Evolutionary conservation across 1,140 invertebrate genomes (phyloP), one percentile per base, ranked within the genome.

Genomic region (Helicoverpa zea): DNA sequence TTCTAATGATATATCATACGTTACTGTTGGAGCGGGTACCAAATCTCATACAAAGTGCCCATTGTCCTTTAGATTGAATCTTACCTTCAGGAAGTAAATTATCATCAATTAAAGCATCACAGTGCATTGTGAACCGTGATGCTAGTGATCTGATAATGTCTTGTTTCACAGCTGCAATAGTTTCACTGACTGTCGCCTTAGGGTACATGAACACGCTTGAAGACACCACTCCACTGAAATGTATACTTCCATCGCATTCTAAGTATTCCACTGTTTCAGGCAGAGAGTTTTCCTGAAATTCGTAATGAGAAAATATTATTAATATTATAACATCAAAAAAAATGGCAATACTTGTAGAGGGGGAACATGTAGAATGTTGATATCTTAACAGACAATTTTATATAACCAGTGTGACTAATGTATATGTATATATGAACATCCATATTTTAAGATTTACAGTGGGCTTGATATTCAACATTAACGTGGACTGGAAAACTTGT

Each of bases 41-140:
- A n/a, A n/a, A n/a, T n/a, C n/a, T n/a, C n/a, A n/a, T n/a, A n/a
- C n/a, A n/a, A n/a, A n/a, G n/a, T n/a, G n/a, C n/a, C n/a, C n/a
- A n/a, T n/a, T 35, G 3, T 61, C 9, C 11, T 3, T 23, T 47
- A 29, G 1, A 13, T 49, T n/a, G 16, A 51, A 12, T 63, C 59
- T 81, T 16, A 96, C 96, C 96, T 96, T 97, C 96, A 29, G 96
- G 96, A 82, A 96, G 95, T 84, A 96, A 95, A 88, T 96, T 96
- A 86, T 98, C 97, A 92, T 98, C 97, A 86, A 98, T 97, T 54
- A 98, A 94, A 82, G 97, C 97, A 94, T 98, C 97, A 96, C 97
- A 98, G 86, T 98, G 97, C 96, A 98, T 97, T 86, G 98, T 97
- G 88, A 98, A 96, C 84, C 98, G 95, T 43, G 97, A 96, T 2